Percentiles rank a stretch among this genome's conserved stretches.
phyloP scores from a whole-genome alignment of 2,113 vertebrate species.

The Oryzias melastigma region DNA sequence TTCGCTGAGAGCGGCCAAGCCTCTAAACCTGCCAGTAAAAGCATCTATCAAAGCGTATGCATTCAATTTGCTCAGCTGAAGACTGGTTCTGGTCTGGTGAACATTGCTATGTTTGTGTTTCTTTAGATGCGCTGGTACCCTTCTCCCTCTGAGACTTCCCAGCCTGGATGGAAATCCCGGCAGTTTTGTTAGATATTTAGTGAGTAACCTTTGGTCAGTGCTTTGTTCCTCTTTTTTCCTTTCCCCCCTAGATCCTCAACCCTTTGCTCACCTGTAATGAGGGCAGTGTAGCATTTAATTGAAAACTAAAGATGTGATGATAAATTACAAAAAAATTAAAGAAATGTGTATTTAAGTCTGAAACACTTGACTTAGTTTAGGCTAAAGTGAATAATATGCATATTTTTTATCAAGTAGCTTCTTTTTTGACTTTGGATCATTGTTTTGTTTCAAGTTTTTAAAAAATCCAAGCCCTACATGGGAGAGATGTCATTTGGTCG shows the following conservation, averaged over 20 bases:
- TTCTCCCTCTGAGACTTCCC: conserved; percentile 87
- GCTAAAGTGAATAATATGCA: too few species aligned
- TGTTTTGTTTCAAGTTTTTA: too few species aligned
- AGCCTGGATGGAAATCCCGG: conserved; percentile 97
- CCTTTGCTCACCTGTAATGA: conserved; percentile 9
- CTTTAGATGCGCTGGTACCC: conserved; percentile 97
- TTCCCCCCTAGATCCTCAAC: conserved; percentile 4
- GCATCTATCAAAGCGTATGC: conserved; percentile 4
- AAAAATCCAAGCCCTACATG: too few species aligned
- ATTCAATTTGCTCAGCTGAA: conserved; percentile 22
- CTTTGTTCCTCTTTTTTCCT: background rate
- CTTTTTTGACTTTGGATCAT: too few species aligned
- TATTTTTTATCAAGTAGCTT: too few species aligned
- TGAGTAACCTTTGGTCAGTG: conserved; percentile 71
- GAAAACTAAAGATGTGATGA: too few species aligned
- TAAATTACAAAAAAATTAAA: too few species aligned
- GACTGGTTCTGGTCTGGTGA: conserved; percentile 43
- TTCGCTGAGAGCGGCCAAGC: conserved; percentile 32
- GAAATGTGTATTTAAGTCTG: too few species aligned
- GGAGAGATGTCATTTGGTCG: too few species aligned
- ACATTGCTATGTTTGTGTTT: conserved; percentile 54
- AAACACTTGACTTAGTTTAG: too few species aligned
- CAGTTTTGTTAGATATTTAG: conserved; percentile 92
- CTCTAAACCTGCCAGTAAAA: conserved; percentile 15
- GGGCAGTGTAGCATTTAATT: background rate